phyloP scores from a whole-genome alignment of 2,888 invertebrate genomes.

The Epicampocera succincta region DNA sequence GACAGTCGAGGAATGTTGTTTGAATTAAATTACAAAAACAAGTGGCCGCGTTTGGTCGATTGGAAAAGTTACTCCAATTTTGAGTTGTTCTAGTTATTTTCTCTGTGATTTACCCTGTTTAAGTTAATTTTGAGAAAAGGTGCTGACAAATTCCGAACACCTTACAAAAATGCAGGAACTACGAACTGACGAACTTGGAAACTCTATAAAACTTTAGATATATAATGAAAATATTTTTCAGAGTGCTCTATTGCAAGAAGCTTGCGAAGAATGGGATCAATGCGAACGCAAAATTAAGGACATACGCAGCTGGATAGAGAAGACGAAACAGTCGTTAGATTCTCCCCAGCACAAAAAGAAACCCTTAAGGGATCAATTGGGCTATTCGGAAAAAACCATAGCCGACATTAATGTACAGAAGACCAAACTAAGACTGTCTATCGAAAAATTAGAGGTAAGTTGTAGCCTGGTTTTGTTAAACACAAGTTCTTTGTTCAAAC shows the following conservation, averaged over 20 bases:
- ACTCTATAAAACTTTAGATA: no score
- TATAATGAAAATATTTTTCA: conserved; percentile 76
- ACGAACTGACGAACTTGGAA: no score
- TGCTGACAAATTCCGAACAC: no score
- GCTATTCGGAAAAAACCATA: conserved; percentile 91
- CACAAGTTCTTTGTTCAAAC: neutral
- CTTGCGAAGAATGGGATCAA: conserved; percentile 97
- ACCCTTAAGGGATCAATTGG: conserved; percentile 93
- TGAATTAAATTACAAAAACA: no score
- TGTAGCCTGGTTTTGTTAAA: neutral
- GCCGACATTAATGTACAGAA: conserved; percentile 94
- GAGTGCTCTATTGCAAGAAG: conserved; percentile 94
- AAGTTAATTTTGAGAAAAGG: no score
- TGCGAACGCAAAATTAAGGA: conserved; percentile 97
- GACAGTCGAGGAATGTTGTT: no score
- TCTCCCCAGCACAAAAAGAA: conserved; percentile 92
- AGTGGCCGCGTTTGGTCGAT: no score
- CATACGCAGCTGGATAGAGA: conserved; percentile 93
- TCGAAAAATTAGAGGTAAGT: conserved; percentile 93
- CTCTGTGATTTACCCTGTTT: no score
- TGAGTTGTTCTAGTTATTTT: no score
- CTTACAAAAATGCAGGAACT: no score
- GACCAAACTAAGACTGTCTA: conserved; percentile 92
- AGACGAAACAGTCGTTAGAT: conserved; percentile 89
- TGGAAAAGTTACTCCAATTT: no score